These are phyloP conservation scores for Ligdia adustata DNA, from an alignment of 2,888 invertebrate genomes.

Conservation along the genomic window DNA sequence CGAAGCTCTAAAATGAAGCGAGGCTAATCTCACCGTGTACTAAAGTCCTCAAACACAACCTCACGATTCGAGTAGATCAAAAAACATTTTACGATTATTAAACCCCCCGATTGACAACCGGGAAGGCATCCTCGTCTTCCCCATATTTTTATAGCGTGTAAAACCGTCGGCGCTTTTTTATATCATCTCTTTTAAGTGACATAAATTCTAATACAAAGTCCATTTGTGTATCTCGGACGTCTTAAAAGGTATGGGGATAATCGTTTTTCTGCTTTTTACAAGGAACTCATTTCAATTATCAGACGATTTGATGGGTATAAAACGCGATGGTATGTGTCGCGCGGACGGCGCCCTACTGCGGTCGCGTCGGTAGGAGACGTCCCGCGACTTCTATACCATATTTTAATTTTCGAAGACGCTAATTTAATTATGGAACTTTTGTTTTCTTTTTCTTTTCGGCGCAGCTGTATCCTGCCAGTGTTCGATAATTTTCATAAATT, in stretches of 20 bases:
- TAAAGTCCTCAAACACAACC: constrained; percentile 43
- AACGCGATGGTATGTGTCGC: constrained; percentile 77
- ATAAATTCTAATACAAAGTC: constrained; percentile 84
- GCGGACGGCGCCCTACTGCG: constrained; percentile 76
- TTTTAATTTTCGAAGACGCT: constrained; percentile 75
- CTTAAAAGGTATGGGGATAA: constrained; percentile 83
- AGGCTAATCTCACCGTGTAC: constrained; percentile 38
- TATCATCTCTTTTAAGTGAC: constrained; percentile 82
- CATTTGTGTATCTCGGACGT: constrained; percentile 84
- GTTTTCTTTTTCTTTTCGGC: constrained; percentile 54
- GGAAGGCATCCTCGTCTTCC: constrained; percentile 76
- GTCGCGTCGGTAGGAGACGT: constrained; percentile 54
- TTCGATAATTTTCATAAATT: constrained; percentile 63
- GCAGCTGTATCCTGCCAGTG: constrained; percentile 74
- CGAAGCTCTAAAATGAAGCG: constrained; percentile 30
- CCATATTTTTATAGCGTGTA: constrained; percentile 84
- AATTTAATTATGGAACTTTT: constrained; percentile 78
- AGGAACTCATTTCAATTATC: constrained; percentile 84
- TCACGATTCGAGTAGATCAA: constrained; percentile 66
- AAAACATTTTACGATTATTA: constrained; percentile 83
- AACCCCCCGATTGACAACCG: constrained; percentile 80
- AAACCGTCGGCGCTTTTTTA: constrained; percentile 81
- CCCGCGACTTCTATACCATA: constrained; percentile 50
- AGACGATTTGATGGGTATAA: constrained; percentile 80
- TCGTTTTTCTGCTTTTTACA: constrained; percentile 83